Evolutionary conservation across 2,888 invertebrate species (phyloP).

Genomic region (Plebejus melissa): DNA sequence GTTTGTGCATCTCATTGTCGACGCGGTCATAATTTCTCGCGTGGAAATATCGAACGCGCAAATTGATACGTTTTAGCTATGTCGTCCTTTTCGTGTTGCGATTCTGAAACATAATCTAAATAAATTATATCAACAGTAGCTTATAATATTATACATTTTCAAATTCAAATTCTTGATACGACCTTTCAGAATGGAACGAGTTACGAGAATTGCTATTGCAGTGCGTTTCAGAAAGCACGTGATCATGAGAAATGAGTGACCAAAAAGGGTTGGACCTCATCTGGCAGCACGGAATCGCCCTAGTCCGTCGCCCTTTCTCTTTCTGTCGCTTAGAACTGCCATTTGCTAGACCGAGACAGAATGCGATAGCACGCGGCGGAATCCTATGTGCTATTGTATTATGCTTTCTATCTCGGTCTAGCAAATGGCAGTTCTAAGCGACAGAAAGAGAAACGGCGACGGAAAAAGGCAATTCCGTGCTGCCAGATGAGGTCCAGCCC

Average conservation of each 20-base stretch:
- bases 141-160: neutral
- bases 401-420: no score
- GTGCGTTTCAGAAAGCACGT: neutral
- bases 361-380: no score
- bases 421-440: no score
- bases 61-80: neutral
- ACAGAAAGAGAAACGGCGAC: no score
- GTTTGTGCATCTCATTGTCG: slow-evolving; percentile 30
- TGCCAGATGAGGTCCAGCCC: no score
- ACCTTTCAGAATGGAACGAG: neutral
- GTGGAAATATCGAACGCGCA: slow-evolving; percentile 22
- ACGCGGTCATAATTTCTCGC: slow-evolving; percentile 8
- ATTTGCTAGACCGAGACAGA: no score
- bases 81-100: neutral
- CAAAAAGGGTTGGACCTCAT: no score
- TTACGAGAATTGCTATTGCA: neutral
- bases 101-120: slow-evolving; percentile 13
- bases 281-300: no score
- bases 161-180: neutral
- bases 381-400: no score
- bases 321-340: no score
- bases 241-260: neutral
- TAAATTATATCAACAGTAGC: neutral
- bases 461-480: no score
- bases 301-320: no score